Evolutionary conservation across 2,113 vertebrate genomes (phyloP), one percentile per base, ranked within the genome.

Genomic region (Amphiprion percula): DNA sequence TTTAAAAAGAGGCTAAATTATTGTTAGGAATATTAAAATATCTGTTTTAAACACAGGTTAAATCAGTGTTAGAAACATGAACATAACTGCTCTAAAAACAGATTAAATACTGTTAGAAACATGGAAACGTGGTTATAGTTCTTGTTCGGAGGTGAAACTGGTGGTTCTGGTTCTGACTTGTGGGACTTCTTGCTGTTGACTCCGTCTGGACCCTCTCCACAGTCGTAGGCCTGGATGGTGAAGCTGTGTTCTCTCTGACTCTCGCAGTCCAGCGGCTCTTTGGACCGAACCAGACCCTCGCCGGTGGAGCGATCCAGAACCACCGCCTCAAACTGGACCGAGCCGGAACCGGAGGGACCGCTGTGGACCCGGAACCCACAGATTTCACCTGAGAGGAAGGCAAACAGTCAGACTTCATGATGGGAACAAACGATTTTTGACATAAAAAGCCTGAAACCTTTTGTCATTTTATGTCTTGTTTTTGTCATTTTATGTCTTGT

Each of bases 181-280:
- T 99, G 98, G n/a, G 98, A 99, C 85, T 99, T 99, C 93, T 99
- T 99, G 95, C 96, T 98, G 90, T 99, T 99, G 88, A 94, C 90
- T 55, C 97, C 97, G 1, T 99, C 98, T 0, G 97, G 96, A 37
- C 97, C 98, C 90, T 99, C 98, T 70, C 98, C 98, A 0, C 98
- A 99, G 92, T 99, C 98, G 0, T 99, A 99, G 59, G 98, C 98
- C 92, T 99, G 98, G 92, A 99, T 98, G 88, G 98, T 99, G 86
- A 99, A 99, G 12, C 97, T 98, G 92, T 99, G 98, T 56, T 99
- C 98, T 72, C 98, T 96, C 82, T 98, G 97, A 17, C 96, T 97
- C 87, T 99, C 98, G 1, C 98, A 99, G 85, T 99, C 98, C 94
- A 99, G 95, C 0, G 97, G 97, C 68, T 98, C 97, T 86, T 98